Evolutionary conservation across 2,113 vertebrate species (phyloP), one percentile per base, ranked within the genome.

Genomic region (Pterocles orientalis): DNA sequence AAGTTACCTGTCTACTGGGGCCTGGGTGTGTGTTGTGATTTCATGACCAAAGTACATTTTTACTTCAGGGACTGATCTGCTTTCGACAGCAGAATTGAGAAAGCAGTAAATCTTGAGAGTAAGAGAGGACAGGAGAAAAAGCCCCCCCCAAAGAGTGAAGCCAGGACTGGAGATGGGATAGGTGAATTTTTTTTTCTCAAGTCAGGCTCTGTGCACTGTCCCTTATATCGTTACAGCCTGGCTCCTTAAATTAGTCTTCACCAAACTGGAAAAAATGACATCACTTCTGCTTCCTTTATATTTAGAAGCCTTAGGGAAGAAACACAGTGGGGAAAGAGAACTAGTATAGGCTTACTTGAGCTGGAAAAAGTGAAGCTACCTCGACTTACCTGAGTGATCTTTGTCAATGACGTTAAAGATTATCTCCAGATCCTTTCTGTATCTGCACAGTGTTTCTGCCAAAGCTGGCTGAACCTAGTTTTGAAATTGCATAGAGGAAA

Each of bases 381-480:
- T 64, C 14, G 28, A 80, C 90, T 97, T 98, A 99, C 99, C 99
- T 97, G 99, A 99, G 69, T 98, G 98, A 94, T 99, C 99, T 97
- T 98, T 98, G 96, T 99, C 99, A 81, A 99, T 99, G 66, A 99
- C 96, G 92, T 99, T 99, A 95, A 99, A 99, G 97, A 99, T 99
- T 65, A 98, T 98, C 96, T 99, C 98, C 81, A 99, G 98, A 96
- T 99, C 99, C 66, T 98, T 98, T 92, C 99, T 98, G 97, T 99
- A 99, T 97, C 99, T 98, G 95, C 98, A 99, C 76, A 99, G 90
- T 16, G 98, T 99, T 98, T 99, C 99, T 45, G 98, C 97, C 95
- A 99, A 79, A 92, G 97, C 97, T 88, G 98, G 98, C 33, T 99
- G 98, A 88, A 98, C 98, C 99, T 99, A 53, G 79, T 79, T 88